Evolutionary conservation across 2,888 invertebrate genomes (phyloP).

Genomic region (Caenorhabditis zanzibari): DNA sequence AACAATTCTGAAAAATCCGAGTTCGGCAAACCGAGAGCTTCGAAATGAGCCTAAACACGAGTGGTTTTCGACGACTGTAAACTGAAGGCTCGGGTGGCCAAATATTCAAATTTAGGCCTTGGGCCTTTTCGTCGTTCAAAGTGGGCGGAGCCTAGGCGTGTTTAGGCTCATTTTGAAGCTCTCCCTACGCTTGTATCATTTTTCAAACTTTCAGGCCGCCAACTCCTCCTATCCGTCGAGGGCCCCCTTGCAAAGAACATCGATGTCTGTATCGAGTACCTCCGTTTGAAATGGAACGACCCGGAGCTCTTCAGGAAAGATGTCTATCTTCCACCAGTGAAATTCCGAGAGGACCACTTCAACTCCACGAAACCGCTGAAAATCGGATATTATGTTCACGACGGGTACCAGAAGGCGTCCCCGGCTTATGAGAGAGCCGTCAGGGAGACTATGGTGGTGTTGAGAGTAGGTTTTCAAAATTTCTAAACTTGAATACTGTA

Average conservation of each 20-base stretch:
- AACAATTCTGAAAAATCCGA: too few relatives aligned
- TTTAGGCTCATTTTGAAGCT: background rate
- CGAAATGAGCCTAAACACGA: too few relatives aligned
- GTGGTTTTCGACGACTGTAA: too few relatives aligned
- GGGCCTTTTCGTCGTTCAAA: background rate
- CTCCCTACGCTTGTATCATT: background rate
- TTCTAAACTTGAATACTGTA: background rate
- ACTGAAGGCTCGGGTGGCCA: too few relatives aligned
- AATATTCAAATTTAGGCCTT: too few relatives aligned
- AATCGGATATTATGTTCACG: slow-evolving; percentile 59
- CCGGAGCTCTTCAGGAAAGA: slow-evolving; percentile 38
- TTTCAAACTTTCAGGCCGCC: slow-evolving; percentile 38
- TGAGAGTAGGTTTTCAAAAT: slow-evolving; percentile 3
- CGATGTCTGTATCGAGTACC: slow-evolving; percentile 56
- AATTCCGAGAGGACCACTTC: slow-evolving; percentile 42
- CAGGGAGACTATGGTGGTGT: slow-evolving; percentile 41
- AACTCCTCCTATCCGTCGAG: slow-evolving; percentile 49
- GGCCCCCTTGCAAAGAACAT: slow-evolving; percentile 58
- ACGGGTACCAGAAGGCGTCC: slow-evolving; percentile 59
- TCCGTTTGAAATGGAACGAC: slow-evolving; percentile 60
- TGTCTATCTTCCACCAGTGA: slow-evolving; percentile 59
- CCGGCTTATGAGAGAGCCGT: slow-evolving; percentile 64
- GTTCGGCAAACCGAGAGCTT: too few relatives aligned
- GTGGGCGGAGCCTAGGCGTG: background rate
- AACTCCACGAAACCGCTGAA: slow-evolving; percentile 24